phyloP scores from a whole-genome alignment of 37 sponge, comb jelly and placozoan species.

The Hexactinellida sp. region DNA sequence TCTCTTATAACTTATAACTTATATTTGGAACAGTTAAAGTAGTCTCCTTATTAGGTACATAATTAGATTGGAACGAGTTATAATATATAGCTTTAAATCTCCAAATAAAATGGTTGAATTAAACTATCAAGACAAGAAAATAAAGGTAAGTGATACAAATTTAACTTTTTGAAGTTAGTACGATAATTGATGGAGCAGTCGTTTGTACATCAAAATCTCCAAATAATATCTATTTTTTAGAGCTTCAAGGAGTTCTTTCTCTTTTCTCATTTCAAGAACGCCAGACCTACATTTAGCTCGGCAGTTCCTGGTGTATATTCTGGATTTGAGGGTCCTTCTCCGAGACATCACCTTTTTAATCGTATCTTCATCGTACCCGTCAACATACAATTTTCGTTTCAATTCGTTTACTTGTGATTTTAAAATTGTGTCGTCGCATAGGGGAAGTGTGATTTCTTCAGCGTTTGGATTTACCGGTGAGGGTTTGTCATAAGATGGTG shows the following conservation, averaged over 20 bases:
- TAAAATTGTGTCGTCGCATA: not conserved
- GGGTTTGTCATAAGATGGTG: not conserved
- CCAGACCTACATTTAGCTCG: not conserved
- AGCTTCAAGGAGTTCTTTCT: not conserved
- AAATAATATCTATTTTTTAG: not conserved
- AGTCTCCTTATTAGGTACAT: too few relatives aligned
- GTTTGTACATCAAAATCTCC: not conserved
- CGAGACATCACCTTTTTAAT: not conserved
- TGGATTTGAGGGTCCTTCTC: not conserved
- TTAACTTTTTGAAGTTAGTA: too few relatives aligned
- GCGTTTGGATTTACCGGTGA: not conserved
- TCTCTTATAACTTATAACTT: too few relatives aligned
- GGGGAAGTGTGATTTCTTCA: not conserved
- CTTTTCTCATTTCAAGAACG: not conserved
- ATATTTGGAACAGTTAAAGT: too few relatives aligned
- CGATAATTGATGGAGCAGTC: too few relatives aligned
- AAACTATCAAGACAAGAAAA: too few relatives aligned
- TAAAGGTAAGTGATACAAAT: not conserved
- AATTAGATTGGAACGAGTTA: too few relatives aligned
- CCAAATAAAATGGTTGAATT: too few relatives aligned
- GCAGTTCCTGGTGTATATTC: not conserved
- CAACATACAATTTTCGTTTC: conserved; percentile 6
- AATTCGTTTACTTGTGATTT: not conserved
- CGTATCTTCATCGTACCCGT: conserved; percentile 1
- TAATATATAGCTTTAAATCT: too few relatives aligned